Percentiles rank a stretch among this genome's conserved stretches.
phyloP scores from a whole-genome alignment of 2,797 vertebrate genomes.

The Enteromius fasciolatus region DNA sequence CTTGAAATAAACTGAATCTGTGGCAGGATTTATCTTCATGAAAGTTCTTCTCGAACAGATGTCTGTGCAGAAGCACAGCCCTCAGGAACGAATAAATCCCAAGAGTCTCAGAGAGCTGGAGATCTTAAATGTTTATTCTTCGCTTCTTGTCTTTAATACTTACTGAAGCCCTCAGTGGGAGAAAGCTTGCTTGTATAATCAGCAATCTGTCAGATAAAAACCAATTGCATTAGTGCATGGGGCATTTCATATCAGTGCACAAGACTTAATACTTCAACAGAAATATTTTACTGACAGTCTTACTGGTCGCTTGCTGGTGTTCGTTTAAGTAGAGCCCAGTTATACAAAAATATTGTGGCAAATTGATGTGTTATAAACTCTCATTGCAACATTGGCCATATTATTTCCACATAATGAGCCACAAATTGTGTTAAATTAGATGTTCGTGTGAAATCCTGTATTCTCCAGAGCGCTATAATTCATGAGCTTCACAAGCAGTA shows the following conservation, averaged over 20 bases:
- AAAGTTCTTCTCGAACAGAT: slow-evolving; percentile 21
- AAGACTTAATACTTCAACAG: background rate
- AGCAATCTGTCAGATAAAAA: slow-evolving; percentile 34
- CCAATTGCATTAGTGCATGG: background rate
- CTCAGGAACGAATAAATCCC: slow-evolving; percentile 20
- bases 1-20: background rate
- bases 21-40: background rate
- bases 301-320: background rate
- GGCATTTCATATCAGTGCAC: background rate
- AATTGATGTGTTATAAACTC: background rate
- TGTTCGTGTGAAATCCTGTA: slow-evolving; percentile 25
- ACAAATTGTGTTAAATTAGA: slow-evolving; percentile 30
- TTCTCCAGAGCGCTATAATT: slow-evolving; percentile 21
- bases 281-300: background rate
- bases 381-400: background rate
- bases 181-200: background rate
- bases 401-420: slow-evolving; percentile 15
- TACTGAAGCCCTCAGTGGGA: background rate
- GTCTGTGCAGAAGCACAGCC: slow-evolving; percentile 7
- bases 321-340: background rate
- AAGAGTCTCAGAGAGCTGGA: slow-evolving; percentile 4
- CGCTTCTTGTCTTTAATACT: slow-evolving; percentile 24
- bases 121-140: slow-evolving; percentile 35
- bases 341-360: background rate
- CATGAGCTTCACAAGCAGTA: slow-evolving; percentile 24